Conservation (phyloP, 2,888 invertebrate genomes). For the Eutolmus rufibarbis region DNA sequence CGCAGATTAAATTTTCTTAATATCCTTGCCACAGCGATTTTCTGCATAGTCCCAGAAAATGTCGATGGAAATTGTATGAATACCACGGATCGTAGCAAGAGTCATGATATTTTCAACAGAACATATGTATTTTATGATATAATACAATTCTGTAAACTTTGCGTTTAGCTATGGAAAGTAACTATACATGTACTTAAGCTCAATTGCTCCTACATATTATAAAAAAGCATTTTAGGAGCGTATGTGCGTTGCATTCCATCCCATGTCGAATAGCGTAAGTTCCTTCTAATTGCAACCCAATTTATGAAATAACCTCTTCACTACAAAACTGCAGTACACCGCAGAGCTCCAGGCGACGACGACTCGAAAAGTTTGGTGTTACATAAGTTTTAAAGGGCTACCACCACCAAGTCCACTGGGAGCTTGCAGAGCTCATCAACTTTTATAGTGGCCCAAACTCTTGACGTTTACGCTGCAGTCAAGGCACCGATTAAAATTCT, state of each 20-base stretch:
- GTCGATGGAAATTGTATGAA: too few species aligned
- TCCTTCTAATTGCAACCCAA: not conserved
- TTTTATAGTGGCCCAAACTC: not conserved
- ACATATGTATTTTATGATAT: too few species aligned
- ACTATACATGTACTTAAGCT: too few species aligned
- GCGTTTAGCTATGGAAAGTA: too few species aligned
- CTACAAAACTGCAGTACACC: not conserved
- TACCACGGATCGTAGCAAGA: too few species aligned
- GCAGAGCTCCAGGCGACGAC: not conserved
- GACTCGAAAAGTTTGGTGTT: not conserved
- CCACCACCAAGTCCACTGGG: not conserved
- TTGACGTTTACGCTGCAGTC: not conserved
- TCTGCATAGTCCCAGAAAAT: too few species aligned
- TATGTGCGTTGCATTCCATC: not conserved
- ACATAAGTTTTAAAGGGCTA: not conserved
- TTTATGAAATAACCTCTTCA: not conserved
- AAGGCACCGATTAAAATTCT: not conserved
- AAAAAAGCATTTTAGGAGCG: too few species aligned
- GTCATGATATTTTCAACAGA: too few species aligned
- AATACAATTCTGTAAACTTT: too few species aligned
- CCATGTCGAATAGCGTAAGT: not conserved
- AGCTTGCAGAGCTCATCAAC: not conserved
- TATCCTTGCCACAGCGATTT: too few species aligned
- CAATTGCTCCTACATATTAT: too few species aligned
- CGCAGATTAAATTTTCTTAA: too few species aligned